phyloP scores from a whole-genome alignment of 2,113 vertebrate genomes.

The Leptosomus discolor region DNA sequence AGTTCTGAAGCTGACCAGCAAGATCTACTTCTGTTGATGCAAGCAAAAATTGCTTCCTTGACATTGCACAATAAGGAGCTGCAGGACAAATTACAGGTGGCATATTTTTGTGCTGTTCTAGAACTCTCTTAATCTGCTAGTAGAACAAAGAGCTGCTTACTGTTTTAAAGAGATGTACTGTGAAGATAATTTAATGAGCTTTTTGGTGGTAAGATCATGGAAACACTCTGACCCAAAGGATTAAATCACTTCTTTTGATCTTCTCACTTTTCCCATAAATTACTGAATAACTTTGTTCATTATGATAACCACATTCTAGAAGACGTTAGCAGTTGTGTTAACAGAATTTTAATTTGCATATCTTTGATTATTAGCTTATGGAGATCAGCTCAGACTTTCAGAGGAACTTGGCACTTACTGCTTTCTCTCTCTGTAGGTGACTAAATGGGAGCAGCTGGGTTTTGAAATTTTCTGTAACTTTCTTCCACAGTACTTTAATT shows the following conservation, averaged over 20 bases:
- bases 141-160: neutral
- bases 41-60: constrained; percentile 88
- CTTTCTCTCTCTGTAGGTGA: neutral
- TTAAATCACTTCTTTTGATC: constrained; percentile 28
- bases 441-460: neutral
- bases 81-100: constrained; percentile 87
- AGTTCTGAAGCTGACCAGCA: constrained; percentile 79
- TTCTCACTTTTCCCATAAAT: neutral
- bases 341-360: neutral
- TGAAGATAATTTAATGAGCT: neutral
- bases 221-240: neutral
- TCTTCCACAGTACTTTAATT: neutral
- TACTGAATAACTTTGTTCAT: neutral
- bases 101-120: constrained; percentile 16
- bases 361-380: neutral
- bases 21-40: constrained; percentile 82
- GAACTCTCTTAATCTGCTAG: neutral
- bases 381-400: neutral
- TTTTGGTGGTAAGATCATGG: neutral
- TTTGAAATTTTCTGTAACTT: neutral
- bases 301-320: neutral
- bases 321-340: neutral
- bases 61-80: constrained; percentile 91
- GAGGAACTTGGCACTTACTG: neutral
- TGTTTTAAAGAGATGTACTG: neutral